Percentiles rank a stretch among this genome's conserved stretches.
Conservation (phyloP, 2,888 invertebrate genomes). For the Escarpia spicata region DNA sequence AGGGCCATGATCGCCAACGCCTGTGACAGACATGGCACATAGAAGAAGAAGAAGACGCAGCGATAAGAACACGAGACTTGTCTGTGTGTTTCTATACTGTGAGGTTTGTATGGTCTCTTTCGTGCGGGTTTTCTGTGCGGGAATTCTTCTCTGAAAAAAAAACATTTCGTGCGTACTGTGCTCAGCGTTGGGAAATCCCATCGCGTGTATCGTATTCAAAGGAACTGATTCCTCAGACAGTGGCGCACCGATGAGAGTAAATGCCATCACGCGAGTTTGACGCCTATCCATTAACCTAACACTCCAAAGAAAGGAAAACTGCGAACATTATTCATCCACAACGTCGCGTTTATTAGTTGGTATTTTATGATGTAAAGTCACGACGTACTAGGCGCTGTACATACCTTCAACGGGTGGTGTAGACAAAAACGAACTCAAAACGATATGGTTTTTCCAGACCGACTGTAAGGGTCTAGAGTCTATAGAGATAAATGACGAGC, state of each 20-base stretch:
- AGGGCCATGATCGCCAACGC: too few relatives aligned
- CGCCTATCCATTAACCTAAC: neutral
- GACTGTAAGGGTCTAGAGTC: neutral
- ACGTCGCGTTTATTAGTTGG: neutral
- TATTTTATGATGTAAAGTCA: neutral
- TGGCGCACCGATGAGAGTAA: neutral
- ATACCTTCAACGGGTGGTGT: neutral
- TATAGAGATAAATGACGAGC: too few relatives aligned
- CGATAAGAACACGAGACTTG: too few relatives aligned
- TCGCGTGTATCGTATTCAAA: neutral
- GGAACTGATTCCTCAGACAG: neutral
- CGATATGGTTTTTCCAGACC: neutral
- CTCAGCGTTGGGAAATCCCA: neutral
- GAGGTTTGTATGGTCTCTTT: too few relatives aligned
- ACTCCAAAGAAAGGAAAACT: neutral
- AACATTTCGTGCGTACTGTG: neutral
- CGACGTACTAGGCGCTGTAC: neutral
- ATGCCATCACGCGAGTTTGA: neutral
- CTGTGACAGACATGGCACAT: too few relatives aligned
- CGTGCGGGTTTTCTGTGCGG: neutral
- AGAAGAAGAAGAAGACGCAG: too few relatives aligned
- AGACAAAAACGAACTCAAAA: neutral
- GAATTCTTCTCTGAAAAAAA: neutral
- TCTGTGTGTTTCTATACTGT: too few relatives aligned
- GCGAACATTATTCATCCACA: neutral